Percentiles rank a stretch among this genome's conserved stretches.
These are phyloP conservation scores for Drosophila cognata DNA, from an alignment of 2,888 invertebrate genomes.

Conservation along the genomic window DNA sequence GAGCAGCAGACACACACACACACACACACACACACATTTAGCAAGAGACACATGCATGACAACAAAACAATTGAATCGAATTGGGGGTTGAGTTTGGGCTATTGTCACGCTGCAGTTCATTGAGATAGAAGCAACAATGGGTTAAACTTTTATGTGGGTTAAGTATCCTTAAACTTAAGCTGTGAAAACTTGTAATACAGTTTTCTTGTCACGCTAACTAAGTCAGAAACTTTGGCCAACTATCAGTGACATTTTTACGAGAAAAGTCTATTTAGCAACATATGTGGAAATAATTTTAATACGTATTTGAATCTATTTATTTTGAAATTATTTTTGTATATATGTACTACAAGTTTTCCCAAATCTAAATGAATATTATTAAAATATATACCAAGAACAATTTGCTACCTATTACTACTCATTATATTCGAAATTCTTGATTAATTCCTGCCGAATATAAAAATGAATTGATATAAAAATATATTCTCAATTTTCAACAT, in stretches of 20 bases:
- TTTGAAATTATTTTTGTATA: no score
- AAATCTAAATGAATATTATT: not conserved
- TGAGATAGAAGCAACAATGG: constrained; percentile 45
- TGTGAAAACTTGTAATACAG: not conserved
- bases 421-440: not conserved
- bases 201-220: constrained; percentile 3
- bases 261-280: not conserved
- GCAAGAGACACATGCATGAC: constrained; percentile 48
- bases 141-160: constrained; percentile 36
- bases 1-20: constrained; percentile 11
- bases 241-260: not conserved
- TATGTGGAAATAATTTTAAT: not conserved
- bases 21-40: constrained; percentile 19
- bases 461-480: not conserved
- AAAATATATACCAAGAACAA: not conserved
- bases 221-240: constrained; percentile 7
- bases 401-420: not conserved
- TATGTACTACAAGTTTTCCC: not conserved
- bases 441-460: not conserved
- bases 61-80: constrained; percentile 51
- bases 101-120: constrained; percentile 36
- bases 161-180: constrained; percentile 19
- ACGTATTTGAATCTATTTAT: no score
- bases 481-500: not conserved
- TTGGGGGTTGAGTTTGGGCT: constrained; percentile 1